A percentile compares a stretch with the other conserved stretches of the same genome.
These are phyloP conservation scores for Psittacus erithacus DNA, from an alignment of 2,113 vertebrate species.

Conservation along the genomic window DNA sequence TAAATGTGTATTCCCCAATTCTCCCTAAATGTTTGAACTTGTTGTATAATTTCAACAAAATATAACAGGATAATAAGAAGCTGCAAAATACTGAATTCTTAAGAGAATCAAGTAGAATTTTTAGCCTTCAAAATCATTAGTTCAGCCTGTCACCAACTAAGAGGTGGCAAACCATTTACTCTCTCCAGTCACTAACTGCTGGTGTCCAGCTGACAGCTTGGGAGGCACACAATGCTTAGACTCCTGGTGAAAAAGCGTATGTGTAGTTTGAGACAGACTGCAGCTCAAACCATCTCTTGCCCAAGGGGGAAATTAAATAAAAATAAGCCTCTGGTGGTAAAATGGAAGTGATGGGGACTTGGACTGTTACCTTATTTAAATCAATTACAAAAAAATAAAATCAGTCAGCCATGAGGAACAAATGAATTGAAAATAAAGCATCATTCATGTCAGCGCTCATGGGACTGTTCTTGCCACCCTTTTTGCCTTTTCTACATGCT, in stretches of 20 bases:
- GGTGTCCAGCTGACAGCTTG: background rate
- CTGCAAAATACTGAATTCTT: background rate
- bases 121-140: background rate
- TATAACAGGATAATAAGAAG: background rate
- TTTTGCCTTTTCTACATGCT: background rate
- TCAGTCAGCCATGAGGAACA: background rate
- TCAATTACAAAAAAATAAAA: background rate
- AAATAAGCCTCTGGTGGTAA: background rate
- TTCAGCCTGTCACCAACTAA: background rate
- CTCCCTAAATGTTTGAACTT: background rate
- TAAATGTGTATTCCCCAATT: fast-evolving
- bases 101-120: background rate
- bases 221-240: background rate
- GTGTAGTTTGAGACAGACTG: background rate
- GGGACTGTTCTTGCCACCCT: background rate
- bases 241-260: background rate
- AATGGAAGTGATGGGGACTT: background rate
- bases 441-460: background rate
- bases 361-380: background rate
- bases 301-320: background rate
- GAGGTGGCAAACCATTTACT: background rate
- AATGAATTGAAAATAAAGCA: background rate
- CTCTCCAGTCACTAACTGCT: background rate
- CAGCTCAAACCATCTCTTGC: background rate
- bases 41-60: background rate